Evolutionary conservation across 2,797 vertebrate species (phyloP).

Genomic region (Myotis myotis): DNA sequence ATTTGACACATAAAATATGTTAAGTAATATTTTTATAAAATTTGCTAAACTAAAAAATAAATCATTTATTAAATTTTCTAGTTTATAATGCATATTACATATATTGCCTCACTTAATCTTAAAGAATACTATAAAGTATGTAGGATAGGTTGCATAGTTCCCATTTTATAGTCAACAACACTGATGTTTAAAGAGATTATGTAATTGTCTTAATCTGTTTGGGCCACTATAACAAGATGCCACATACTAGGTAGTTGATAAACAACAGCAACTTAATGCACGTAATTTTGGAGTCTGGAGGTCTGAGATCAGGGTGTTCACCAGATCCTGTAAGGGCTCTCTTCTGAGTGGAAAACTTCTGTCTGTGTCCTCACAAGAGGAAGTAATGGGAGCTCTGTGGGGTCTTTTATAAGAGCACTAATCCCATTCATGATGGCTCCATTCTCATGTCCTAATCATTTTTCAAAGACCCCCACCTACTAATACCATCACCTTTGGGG

Average conservation of each 20-base stretch:
- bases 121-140: neutral
- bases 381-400: neutral
- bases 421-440: neutral
- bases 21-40: neutral
- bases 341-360: neutral
- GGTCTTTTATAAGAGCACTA: neutral
- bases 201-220: neutral
- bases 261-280: neutral
- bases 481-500: neutral
- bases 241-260: neutral
- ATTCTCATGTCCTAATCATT: neutral
- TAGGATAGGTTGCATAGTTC: neutral
- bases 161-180: neutral
- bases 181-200: neutral
- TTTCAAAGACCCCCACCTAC: neutral
- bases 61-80: slow-evolving; percentile 15
- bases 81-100: neutral
- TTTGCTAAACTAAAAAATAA: neutral
- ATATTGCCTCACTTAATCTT: neutral
- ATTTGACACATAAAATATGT: neutral
- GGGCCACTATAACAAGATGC: neutral
- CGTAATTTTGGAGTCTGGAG: neutral
- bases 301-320: neutral
- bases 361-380: neutral
- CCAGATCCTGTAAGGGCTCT: neutral